These are phyloP conservation scores for Eupeodes latifasciatus DNA, from an alignment of 2,888 invertebrate genomes.

Conservation along the genomic window DNA sequence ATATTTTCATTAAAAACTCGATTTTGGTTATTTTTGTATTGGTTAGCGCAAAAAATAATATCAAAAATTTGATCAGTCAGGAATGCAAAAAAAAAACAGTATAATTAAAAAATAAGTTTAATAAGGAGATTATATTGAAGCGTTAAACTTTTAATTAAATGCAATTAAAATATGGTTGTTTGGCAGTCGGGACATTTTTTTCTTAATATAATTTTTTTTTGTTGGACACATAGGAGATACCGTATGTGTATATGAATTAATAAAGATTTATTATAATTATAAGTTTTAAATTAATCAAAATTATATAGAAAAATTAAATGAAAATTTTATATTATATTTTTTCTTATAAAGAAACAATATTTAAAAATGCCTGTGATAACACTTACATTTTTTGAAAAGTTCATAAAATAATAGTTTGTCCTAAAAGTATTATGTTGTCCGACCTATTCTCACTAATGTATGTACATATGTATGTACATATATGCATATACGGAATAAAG, in stretches of 20 bases:
- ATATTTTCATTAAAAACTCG: constrained; percentile 55
- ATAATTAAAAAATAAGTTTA: constrained; percentile 33
- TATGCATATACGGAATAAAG: no score
- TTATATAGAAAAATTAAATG: no score
- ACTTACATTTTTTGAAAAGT: no score
- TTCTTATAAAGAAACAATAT: no score
- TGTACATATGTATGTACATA: no score
- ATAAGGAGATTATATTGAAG: constrained; percentile 48
- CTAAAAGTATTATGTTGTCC: no score
- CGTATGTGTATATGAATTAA: background rate
- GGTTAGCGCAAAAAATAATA: constrained; percentile 61
- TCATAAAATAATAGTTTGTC: no score
- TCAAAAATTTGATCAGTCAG: constrained; percentile 40
- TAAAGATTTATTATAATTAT: background rate
- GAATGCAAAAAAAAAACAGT: constrained; percentile 61
- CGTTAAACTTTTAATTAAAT: constrained; percentile 59
- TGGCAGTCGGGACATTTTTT: constrained; percentile 76
- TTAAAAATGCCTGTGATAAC: no score
- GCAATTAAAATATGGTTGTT: constrained; percentile 70
- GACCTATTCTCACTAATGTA: no score
- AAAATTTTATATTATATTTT: no score
- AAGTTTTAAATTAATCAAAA: no score
- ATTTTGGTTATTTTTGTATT: constrained; percentile 72
- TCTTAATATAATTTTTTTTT: constrained; percentile 10
- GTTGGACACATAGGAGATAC: constrained; percentile 13